These are phyloP conservation scores for Lepidurus packardi DNA, from an alignment of 1,140 invertebrate genomes.

Conservation along the genomic window DNA sequence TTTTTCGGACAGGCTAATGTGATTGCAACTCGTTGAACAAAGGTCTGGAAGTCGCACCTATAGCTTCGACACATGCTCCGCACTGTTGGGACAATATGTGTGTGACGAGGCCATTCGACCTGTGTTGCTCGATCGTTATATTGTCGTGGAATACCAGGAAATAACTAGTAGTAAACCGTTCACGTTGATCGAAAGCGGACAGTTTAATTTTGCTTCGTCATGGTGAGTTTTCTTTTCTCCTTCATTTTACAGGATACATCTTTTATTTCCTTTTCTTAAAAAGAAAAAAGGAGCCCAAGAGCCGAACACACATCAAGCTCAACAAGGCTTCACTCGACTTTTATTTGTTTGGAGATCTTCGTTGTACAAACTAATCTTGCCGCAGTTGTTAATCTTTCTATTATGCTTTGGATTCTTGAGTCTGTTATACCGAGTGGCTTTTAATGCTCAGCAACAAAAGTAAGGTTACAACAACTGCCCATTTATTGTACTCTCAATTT, in stretches of 20 bases:
- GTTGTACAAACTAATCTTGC: constrained; percentile 68
- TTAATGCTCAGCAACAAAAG: constrained; percentile 55
- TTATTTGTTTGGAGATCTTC: constrained; percentile 68
- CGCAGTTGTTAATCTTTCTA: constrained; percentile 60
- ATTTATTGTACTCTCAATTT: constrained; percentile 28
- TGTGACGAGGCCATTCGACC: neutral
- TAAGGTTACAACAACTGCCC: constrained; percentile 40
- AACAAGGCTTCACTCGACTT: constrained; percentile 57
- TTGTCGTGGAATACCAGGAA: neutral
- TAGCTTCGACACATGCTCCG: neutral
- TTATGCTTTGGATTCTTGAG: constrained; percentile 56
- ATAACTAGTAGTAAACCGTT: neutral
- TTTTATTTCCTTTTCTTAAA: neutral
- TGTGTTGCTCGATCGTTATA: neutral
- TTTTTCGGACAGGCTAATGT: neutral
- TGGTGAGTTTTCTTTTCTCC: neutral
- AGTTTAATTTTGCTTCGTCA: neutral
- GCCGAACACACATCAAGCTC: neutral
- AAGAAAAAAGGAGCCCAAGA: neutral
- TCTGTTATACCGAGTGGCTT: constrained; percentile 56
- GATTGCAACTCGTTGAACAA: neutral
- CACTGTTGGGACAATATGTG: neutral
- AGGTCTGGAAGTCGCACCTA: neutral
- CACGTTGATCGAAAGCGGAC: no score
- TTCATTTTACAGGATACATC: neutral